Evolutionary conservation across 2,888 invertebrate genomes (phyloP), one percentile per base, ranked within the genome.

Genomic region (Lacanobia oleracea): DNA sequence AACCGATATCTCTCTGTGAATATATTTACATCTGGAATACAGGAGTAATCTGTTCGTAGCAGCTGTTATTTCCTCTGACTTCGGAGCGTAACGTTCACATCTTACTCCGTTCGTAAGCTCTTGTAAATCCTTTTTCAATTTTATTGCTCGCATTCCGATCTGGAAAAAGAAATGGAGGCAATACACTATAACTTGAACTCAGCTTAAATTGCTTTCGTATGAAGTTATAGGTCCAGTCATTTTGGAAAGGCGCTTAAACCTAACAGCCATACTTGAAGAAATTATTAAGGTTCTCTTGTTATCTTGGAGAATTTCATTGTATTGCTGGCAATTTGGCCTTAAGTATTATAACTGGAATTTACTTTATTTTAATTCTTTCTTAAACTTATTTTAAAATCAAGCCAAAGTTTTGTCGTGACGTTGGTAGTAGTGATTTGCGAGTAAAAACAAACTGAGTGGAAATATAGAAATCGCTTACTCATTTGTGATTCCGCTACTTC

Each of bases 1-100:
- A 72, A 68, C 51, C 12, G 48, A 68, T 65, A 67, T 78, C n/a
- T 48, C 54, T 67, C 18, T 43, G 61, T 51, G 43, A 72, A 77
- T 60, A 67, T 54, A 79, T 79, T 79, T 67, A 61, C 64, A 75
- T 62, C 10, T 43, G 67, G 48, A 68, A 79, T 56, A 71, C 61
- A 43, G 53, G n/a, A 37, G 59, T 62, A 64, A 79, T 75, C 67
- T 65, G 33, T 65, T 75, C 56, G 27, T 23, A 57, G 64, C 51
- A 63, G 21, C 27, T 63, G 75, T 33, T 62, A 40, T 40, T 67
- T 59, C 75, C 48, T 33, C 12, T 9, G 27, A 27, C 18, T 65
- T 59, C 40, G 9, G 9, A 53, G 18, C 23, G 45, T 53, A 48
- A 12, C 33, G 50, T 63, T 69, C 51, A 61, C 59, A 54, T 71